Conservation (phyloP, 1,140 invertebrate genomes). For the Amphibalanus amphitrite region DNA sequence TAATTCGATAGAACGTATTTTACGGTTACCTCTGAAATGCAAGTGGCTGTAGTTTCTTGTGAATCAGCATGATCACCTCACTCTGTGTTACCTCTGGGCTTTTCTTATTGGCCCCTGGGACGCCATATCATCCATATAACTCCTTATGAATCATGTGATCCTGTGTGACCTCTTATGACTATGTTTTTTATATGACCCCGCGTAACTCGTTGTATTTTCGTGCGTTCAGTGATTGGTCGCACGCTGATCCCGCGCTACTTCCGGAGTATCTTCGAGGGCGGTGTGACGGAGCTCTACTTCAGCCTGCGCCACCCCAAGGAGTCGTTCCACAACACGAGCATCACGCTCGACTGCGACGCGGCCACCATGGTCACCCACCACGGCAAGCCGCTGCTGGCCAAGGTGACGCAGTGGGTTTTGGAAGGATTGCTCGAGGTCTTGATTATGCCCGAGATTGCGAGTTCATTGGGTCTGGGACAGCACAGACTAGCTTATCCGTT, state of each 20-base stretch:
- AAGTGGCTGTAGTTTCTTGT: too few species aligned
- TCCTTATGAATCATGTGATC: slow-evolving; percentile 24
- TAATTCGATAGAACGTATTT: too few species aligned
- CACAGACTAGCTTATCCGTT: too few species aligned
- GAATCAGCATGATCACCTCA: too few species aligned
- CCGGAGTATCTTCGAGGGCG: slow-evolving; percentile 96
- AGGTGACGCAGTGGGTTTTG: slow-evolving; percentile 39
- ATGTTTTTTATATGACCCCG: slow-evolving; percentile 47
- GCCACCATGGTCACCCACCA: slow-evolving; percentile 93
- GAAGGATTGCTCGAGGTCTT: too few species aligned
- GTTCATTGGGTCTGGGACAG: too few species aligned
- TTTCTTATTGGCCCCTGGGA: slow-evolving; percentile 31
- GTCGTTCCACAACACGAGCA: slow-evolving; percentile 91
- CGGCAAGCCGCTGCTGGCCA: slow-evolving; percentile 88
- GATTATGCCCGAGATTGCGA: too few species aligned
- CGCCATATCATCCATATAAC: slow-evolving; percentile 24
- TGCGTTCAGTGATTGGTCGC: slow-evolving; percentile 77
- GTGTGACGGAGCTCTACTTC: slow-evolving; percentile 93
- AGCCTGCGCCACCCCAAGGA: slow-evolving; percentile 93
- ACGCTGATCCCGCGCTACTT: slow-evolving; percentile 96
- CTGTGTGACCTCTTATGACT: too few species aligned
- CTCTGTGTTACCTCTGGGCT: slow-evolving; percentile 31
- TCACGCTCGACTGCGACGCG: slow-evolving; percentile 94
- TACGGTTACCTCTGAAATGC: too few species aligned
- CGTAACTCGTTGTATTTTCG: slow-evolving; percentile 60